Evolutionary conservation across 2,113 vertebrate genomes (phyloP), one percentile per base, ranked within the genome.

Genomic region (Oxyruncus cristatus): DNA sequence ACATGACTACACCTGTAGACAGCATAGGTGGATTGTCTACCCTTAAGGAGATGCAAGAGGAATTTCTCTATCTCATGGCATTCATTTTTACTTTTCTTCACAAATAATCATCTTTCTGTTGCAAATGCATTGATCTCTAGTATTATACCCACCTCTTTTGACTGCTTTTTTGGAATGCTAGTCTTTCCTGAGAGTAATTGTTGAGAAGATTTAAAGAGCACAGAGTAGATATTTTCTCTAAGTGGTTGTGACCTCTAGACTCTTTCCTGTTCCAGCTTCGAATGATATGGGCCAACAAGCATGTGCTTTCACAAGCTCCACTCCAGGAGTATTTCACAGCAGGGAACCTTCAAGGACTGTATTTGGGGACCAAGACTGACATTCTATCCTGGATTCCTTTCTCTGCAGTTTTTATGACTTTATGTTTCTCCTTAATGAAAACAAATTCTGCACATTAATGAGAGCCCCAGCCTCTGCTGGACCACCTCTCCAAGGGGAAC

Each of bases 261-360:
- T 49, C 16, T 47, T 52, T 62, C 37, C 23, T 44, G 21, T 41
- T 83, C 22, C 53, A 63, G 8, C 27, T 80, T 76, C 39, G 19
- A 70, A 53, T 56, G 32, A 8, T 3, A 30, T 2, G 4, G 37
- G 32, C 19, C 46, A 77, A n/a, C 0, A 1, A 89, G 8, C 0
- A 2, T 47, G 44, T 49, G 18, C 41, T 87, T 76, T 80, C 24
- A 33, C 14, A 37, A 70, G 23, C 44, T 61, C 19, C 68, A 70
- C 44, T 61, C 19, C 68, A 70, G 24, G 17, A 76, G 3, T 30
- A 68, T 61, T 73, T 83, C 83, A 63, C 35, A 67, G 39, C 3
- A 67, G 11, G 18, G 22, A 75, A n/a, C 20, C 35, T 63, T 41
- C 46, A 58, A 37, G 19, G 23, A 22, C 16, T 59, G 12, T 28